Evolutionary conservation across 1,140 invertebrate genomes (phyloP).

Genomic region (Asbolus verrucosus): DNA sequence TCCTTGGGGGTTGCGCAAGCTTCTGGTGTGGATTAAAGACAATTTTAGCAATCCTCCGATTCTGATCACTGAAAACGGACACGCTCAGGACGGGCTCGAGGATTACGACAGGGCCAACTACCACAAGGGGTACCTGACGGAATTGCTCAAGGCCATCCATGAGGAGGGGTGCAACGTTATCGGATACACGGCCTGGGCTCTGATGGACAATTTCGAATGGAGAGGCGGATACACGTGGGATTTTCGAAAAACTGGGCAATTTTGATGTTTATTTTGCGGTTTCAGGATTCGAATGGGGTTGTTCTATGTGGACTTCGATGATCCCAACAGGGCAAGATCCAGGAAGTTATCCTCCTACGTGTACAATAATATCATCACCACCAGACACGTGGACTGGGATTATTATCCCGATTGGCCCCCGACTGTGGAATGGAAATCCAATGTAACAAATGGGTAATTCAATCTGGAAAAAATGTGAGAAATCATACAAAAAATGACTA

Average conservation of each 20-base stretch:
- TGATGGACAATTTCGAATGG: constrained; percentile 78
- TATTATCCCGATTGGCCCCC: constrained; percentile 19
- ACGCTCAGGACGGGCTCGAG: no score
- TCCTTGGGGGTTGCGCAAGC: constrained; percentile 66
- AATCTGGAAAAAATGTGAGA: no score
- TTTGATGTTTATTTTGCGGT: background rate
- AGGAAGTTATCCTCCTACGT: constrained; percentile 47
- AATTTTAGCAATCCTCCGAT: constrained; percentile 74
- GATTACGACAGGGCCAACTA: constrained; percentile 50
- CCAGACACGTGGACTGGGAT: constrained; percentile 25
- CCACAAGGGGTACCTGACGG: constrained; percentile 18
- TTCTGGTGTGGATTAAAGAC: constrained; percentile 73
- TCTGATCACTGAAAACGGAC: constrained; percentile 78
- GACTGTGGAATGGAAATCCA: background rate
- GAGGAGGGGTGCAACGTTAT: constrained; percentile 62
- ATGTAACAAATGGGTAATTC: no score
- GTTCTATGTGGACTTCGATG: constrained; percentile 48
- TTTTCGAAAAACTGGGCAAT: background rate
- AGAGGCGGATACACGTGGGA: constrained; percentile 64
- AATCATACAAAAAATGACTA: no score
- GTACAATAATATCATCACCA: constrained; percentile 49
- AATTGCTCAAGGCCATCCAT: constrained; percentile 1
- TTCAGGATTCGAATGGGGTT: constrained; percentile 49
- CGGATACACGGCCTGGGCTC: constrained; percentile 73
- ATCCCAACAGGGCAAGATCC: constrained; percentile 46